Evolutionary conservation across 2,113 vertebrate genomes (phyloP).

Genomic region (Brachypteracias leptosomus): DNA sequence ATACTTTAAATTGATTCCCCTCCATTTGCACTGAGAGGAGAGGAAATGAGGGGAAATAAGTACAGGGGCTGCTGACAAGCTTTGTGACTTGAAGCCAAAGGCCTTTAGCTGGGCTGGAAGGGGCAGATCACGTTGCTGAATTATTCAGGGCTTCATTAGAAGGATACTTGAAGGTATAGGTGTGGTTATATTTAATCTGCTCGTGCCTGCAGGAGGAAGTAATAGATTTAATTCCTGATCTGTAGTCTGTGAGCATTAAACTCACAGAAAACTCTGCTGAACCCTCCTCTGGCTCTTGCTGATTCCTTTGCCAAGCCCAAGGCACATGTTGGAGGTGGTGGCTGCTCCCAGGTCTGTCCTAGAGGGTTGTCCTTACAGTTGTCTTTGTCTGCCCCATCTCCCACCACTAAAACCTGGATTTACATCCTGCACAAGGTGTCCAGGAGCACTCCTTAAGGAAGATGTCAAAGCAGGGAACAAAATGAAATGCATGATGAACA

Average conservation of each 20-base stretch:
- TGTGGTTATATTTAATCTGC: background rate
- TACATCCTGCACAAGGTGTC: background rate
- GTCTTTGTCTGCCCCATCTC: background rate
- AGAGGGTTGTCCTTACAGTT: background rate
- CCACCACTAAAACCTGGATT: background rate
- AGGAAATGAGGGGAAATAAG: conserved; percentile 40
- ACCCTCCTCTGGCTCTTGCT: accelerated
- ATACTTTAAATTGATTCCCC: conserved; percentile 49
- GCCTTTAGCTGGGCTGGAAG: background rate
- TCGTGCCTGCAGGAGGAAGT: background rate
- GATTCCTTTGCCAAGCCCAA: background rate
- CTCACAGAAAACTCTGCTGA: background rate
- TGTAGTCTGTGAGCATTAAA: background rate
- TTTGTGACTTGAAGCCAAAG: conserved; percentile 56
- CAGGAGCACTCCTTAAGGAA: background rate
- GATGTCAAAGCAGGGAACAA: background rate
- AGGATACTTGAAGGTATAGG: background rate
- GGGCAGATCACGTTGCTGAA: background rate
- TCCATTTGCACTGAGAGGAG: conserved; percentile 17
- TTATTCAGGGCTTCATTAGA: conserved; percentile 47
- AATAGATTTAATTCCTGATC: background rate
- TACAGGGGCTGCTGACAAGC: background rate
- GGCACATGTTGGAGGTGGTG: accelerated
- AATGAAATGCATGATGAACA: background rate
- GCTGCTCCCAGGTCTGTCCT: background rate